Base-by-base conservation (phyloP, 2,797 vertebrate genomes). In the Rhodeus uyekii region DNA sequence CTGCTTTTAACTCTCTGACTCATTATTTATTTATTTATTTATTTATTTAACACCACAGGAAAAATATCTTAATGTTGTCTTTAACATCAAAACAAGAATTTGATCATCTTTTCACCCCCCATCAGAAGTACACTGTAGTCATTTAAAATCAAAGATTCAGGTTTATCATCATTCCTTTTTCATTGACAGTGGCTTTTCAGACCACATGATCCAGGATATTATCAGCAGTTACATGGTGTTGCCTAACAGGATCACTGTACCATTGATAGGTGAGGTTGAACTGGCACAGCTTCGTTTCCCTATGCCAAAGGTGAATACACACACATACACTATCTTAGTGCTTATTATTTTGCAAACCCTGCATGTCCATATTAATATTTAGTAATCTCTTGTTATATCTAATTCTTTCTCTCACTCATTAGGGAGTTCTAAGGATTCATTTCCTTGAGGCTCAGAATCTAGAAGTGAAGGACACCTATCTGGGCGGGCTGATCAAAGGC, bases 371-470 rank as follows among this genome's bases (percentile, higher is more conserved):
- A 36, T n/a, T 44, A 32, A 44, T 80, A 36, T 80, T 60, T 0
- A 27, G 22, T 46, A 39, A 46, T 44, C n/a, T 74, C n/a, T 74
- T 9, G 1, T 38, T 64, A 53, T 42, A 34, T 75, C 27, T 14
- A 14, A 18, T 18, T 78, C 29, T 48, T 5, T 79, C 9, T 61
- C 67, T 77, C 77, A 75, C 8, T 65, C 27, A 32, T 60, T 88
- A 99, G 98, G 98, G 97, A 84, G 95, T 99, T 82, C 90, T 99
- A 53, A 95, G 98, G 90, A 97, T 99, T 90, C 96, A 99, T 89
- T 98, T 99, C 58, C 90, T 97, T 84, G 98, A 99, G 93, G 98
- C 97, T 87, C 97, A 98, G 89, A 96, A 99, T 86, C 94, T 99
- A 75, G 96, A 97, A 64, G 95, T 96, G 48, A 99, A 99, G 89